These are phyloP conservation scores for Tapirus indicus DNA, from an alignment of 2,797 vertebrate species.

Conservation along the genomic window DNA sequence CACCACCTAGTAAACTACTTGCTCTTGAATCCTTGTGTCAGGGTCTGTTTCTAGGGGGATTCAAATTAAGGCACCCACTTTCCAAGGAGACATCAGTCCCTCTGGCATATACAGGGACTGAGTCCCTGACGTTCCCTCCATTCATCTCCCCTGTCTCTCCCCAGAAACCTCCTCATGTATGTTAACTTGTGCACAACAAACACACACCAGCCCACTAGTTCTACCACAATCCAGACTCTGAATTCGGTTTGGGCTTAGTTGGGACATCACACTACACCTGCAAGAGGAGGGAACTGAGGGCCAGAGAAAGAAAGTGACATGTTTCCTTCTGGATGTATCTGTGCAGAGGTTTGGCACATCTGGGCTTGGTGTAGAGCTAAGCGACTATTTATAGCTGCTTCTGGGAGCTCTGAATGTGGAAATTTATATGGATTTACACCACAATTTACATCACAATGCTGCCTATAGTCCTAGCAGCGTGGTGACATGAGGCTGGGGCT, in stretches of 20 bases:
- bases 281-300: neutral
- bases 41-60: conserved; percentile 14
- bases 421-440: neutral
- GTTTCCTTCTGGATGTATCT: neutral
- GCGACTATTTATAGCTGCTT: neutral
- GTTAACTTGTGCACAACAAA: neutral
- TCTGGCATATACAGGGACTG: neutral
- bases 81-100: neutral
- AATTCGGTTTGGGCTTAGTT: neutral
- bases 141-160: neutral
- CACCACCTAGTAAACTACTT: neutral
- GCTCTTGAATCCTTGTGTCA: conserved; percentile 12
- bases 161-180: neutral
- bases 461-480: neutral
- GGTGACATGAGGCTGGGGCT: neutral
- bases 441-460: neutral
- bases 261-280: neutral
- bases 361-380: neutral
- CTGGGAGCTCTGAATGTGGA: neutral
- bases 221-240: neutral
- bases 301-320: neutral
- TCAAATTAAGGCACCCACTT: neutral
- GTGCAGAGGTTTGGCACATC: neutral
- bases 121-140: neutral
- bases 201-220: neutral